Evolutionary conservation across 2,888 invertebrate genomes (phyloP).

Genomic region (Stegana nigrithorax): DNA sequence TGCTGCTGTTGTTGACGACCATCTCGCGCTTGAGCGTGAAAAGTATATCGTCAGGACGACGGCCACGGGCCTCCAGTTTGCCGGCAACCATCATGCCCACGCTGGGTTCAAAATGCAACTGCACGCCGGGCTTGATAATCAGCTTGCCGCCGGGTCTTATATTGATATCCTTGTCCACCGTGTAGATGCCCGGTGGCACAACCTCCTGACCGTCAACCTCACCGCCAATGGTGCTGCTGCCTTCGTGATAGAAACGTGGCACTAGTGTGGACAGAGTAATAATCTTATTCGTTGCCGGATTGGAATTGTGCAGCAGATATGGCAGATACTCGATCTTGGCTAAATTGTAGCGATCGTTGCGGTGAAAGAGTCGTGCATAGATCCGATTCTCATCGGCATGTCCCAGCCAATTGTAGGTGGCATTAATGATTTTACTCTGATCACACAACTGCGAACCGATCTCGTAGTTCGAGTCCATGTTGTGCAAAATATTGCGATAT

Average conservation of each 20-base stretch:
- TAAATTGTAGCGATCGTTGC: slow-evolving; percentile 93
- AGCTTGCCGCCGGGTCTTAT: slow-evolving; percentile 93
- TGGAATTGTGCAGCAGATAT: slow-evolving; percentile 88
- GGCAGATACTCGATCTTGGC: slow-evolving; percentile 93
- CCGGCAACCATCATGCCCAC: slow-evolving; percentile 98
- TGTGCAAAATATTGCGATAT: slow-evolving; percentile 90
- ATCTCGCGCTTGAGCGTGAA: slow-evolving; percentile 84
- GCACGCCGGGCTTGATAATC: slow-evolving; percentile 88
- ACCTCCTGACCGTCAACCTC: slow-evolving; percentile 93
- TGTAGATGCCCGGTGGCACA: slow-evolving; percentile 85
- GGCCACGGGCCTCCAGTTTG: slow-evolving; percentile 84
- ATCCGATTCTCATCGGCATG: slow-evolving; percentile 79
- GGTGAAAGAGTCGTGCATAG: slow-evolving; percentile 81
- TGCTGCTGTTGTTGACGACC: slow-evolving; percentile 75
- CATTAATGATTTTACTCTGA: slow-evolving; percentile 93
- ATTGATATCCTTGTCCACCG: slow-evolving; percentile 93
- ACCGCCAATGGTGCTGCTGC: slow-evolving; percentile 83
- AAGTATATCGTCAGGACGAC: slow-evolving; percentile 81
- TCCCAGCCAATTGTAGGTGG: slow-evolving; percentile 94
- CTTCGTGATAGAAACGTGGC: slow-evolving; percentile 80
- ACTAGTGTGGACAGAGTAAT: slow-evolving; percentile 82
- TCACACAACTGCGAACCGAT: slow-evolving; percentile 95
- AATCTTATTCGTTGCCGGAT: slow-evolving; percentile 87
- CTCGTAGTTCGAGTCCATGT: slow-evolving; percentile 91
- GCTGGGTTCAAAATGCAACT: slow-evolving; percentile 88